Evolutionary conservation across 2,113 vertebrate species (phyloP), one percentile per base, ranked within the genome.

Genomic region (Asarcornis scutulata): DNA sequence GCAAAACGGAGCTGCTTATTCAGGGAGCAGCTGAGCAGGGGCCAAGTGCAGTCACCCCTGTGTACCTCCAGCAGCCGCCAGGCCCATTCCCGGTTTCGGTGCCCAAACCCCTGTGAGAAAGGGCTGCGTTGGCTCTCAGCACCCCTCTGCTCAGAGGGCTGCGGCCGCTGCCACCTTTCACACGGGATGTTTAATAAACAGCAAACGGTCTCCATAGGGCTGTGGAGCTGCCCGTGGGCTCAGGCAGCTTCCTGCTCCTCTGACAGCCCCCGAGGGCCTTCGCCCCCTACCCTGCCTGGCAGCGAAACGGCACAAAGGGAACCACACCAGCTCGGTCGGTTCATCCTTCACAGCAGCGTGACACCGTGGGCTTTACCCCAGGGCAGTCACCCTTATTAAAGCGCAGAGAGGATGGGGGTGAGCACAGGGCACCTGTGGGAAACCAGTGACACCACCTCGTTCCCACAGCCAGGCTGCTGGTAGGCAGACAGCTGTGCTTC

Each of bases 51-150:
- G 52, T 52, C 83, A 72, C 76, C 40, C 16, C 56, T 21, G 4
- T 9, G 21, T n/a, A 81, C 50, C 36, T 72, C 42, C 31, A 81
- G 46, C 56, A 64, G 62, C 79, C 13, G 2, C 32, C 13, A 2
- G 13, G 63, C 34, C 62, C 32, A 10, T 3, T 74, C 55, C 50
- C 11, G 5, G 9, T 11, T 83, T 69, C 15, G 42, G 32, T n/a
- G 64, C 42, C 1, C 0, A 71, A 71, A 44, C 1, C 7, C 38
- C 9, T 0, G 0, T 13, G 21, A 88, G 56, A 31, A 83, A 32
- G 17, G 29, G 38, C 36, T 3, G 8, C 18, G 40, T 23, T n/a
- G 40, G 26, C 36, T 83, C 55, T 20, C 14, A 74, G 38, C 15
- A 36, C 7, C 2, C 46, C 34, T 29, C 18, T n/a, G 38, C 8